Evolutionary conservation across 2,797 vertebrate genomes (phyloP).

Genomic region (Trachops cirrhosus): DNA sequence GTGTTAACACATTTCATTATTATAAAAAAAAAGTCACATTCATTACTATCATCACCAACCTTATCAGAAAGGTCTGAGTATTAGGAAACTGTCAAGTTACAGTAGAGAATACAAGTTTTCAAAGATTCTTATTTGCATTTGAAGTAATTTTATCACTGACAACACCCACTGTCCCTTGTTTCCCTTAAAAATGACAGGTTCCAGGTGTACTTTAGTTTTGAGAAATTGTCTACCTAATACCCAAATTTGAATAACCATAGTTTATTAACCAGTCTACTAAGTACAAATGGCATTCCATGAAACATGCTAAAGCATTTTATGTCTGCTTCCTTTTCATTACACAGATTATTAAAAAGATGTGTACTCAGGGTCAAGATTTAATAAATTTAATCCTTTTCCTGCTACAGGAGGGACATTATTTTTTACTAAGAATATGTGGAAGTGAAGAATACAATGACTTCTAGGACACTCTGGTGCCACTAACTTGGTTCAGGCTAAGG

Average conservation of each 20-base stretch:
- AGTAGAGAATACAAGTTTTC: not conserved
- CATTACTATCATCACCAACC: not conserved
- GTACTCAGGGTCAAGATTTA: not conserved
- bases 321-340: not conserved
- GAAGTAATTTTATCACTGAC: conserved; percentile 17
- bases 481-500: not conserved
- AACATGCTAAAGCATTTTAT: not conserved
- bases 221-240: not conserved
- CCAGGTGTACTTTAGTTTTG: not conserved
- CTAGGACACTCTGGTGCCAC: not conserved
- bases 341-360: not conserved
- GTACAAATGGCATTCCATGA: not conserved
- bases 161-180: not conserved
- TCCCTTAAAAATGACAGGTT: not conserved
- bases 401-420: not conserved
- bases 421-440: not conserved
- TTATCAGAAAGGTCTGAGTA: not conserved
- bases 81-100: not conserved
- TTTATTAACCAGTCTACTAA: not conserved
- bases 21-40: not conserved
- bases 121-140: conserved; percentile 24
- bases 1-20: not conserved
- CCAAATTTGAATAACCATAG: not conserved
- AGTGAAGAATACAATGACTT: not conserved
- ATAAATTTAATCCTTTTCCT: not conserved